A percentile compares a stretch with the other conserved stretches of the same genome.
Conservation (phyloP, 2,113 vertebrate genomes). For the Cavia aperea region DNA sequence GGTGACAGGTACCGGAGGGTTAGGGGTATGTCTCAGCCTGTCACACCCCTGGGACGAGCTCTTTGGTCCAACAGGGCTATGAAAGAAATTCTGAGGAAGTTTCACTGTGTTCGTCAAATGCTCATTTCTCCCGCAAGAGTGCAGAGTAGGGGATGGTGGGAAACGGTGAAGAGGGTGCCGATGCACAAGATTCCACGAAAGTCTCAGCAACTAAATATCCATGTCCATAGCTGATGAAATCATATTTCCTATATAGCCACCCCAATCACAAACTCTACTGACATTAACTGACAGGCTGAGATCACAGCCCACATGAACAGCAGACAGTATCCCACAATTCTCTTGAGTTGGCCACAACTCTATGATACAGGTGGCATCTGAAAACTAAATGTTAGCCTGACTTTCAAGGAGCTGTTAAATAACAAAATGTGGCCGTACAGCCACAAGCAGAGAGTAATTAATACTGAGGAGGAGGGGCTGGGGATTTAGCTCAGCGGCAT, state of each 20-base stretch:
- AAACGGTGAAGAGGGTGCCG: not conserved
- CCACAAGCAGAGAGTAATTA: not conserved
- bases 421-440: not conserved
- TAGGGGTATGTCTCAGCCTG: not conserved
- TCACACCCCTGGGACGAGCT: not conserved
- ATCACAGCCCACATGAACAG: not conserved
- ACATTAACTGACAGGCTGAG: not conserved
- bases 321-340: not conserved
- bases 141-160: rapidly evolving
- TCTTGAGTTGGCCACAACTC: not conserved
- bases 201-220: not conserved
- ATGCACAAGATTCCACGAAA: not conserved
- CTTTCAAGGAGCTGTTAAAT: not conserved
- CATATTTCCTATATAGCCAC: not conserved
- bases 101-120: not conserved
- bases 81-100: not conserved
- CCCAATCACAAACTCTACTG: not conserved
- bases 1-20: not conserved
- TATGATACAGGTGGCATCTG: not conserved
- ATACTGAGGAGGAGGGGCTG: not conserved
- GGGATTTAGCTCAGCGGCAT: too few species aligned
- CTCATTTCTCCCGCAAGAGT: not conserved
- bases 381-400: slow-evolving; percentile 2
- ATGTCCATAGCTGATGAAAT: not conserved
- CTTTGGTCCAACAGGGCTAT: not conserved